Evolutionary conservation across 2,888 invertebrate genomes (phyloP).

Genomic region (Orthosia incerta): DNA sequence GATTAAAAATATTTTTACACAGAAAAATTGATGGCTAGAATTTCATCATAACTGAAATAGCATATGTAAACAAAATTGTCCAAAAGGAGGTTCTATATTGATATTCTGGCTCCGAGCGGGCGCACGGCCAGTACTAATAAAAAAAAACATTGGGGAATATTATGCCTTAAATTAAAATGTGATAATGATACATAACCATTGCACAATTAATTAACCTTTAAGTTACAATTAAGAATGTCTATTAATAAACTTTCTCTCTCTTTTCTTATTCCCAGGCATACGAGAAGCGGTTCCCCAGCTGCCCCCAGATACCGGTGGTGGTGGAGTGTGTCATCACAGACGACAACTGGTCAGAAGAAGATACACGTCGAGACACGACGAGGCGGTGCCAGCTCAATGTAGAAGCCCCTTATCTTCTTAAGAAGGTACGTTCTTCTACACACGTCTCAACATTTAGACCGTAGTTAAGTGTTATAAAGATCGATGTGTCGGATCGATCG

Average conservation of each 20-base stretch:
- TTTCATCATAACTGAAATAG: too few relatives aligned
- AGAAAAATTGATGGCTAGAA: too few relatives aligned
- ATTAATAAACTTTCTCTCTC: background rate
- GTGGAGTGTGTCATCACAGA: slow-evolving; percentile 95
- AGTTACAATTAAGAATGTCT: background rate
- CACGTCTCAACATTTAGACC: background rate
- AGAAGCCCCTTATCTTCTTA: slow-evolving; percentile 98
- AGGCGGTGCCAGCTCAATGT: slow-evolving; percentile 97
- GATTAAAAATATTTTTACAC: too few relatives aligned
- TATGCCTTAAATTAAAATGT: too few relatives aligned
- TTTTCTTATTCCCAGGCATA: slow-evolving; percentile 93
- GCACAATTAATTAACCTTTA: background rate
- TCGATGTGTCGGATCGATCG: background rate
- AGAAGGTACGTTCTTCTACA: slow-evolving; percentile 92
- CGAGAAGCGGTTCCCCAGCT: slow-evolving; percentile 97
- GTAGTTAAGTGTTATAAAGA: too few relatives aligned
- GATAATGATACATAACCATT: background rate
- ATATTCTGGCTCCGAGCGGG: too few relatives aligned
- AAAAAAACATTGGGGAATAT: too few relatives aligned
- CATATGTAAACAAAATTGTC: too few relatives aligned
- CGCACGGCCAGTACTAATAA: too few relatives aligned
- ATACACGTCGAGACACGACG: slow-evolving; percentile 95
- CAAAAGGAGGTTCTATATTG: too few relatives aligned
- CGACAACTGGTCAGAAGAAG: slow-evolving; percentile 95
- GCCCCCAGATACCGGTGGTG: slow-evolving; percentile 98